Percentiles rank a stretch among this genome's conserved stretches.
phyloP scores from a whole-genome alignment of 1,140 invertebrate genomes.

The Agrypnia vestita region DNA sequence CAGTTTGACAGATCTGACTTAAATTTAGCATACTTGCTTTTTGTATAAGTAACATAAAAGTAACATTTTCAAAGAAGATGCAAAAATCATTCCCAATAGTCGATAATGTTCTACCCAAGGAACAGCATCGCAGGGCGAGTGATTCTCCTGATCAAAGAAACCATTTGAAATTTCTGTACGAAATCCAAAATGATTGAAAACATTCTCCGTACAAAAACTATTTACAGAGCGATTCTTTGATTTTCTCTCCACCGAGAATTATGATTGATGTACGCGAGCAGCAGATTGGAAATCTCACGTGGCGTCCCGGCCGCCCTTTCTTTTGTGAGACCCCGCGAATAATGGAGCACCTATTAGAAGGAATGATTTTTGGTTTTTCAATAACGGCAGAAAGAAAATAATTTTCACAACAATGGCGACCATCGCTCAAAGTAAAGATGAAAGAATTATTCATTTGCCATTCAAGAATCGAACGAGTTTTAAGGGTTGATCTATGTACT shows the following conservation, averaged over 20 bases:
- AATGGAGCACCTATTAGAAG: slow-evolving; percentile 50
- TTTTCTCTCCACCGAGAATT: background rate
- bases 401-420: slow-evolving; percentile 32
- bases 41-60: no score
- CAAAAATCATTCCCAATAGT: no score
- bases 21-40: no score
- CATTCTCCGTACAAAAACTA: slow-evolving; percentile 4
- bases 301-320: slow-evolving; percentile 10
- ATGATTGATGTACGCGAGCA: slow-evolving; percentile 42
- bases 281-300: slow-evolving; percentile 27
- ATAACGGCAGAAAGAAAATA: slow-evolving; percentile 1
- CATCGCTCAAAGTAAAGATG: slow-evolving; percentile 38
- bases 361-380: slow-evolving; percentile 56
- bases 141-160: no score
- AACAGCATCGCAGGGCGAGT: no score
- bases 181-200: slow-evolving; percentile 29
- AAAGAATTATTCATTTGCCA: slow-evolving; percentile 5
- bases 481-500: background rate
- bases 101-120: no score
- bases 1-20: no score
- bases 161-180: background rate
- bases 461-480: background rate
- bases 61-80: no score
- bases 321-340: slow-evolving; percentile 28
- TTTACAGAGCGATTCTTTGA: slow-evolving; percentile 38